Conservation (phyloP, 2,888 invertebrate genomes). For the Andrena chrysosceles region DNA sequence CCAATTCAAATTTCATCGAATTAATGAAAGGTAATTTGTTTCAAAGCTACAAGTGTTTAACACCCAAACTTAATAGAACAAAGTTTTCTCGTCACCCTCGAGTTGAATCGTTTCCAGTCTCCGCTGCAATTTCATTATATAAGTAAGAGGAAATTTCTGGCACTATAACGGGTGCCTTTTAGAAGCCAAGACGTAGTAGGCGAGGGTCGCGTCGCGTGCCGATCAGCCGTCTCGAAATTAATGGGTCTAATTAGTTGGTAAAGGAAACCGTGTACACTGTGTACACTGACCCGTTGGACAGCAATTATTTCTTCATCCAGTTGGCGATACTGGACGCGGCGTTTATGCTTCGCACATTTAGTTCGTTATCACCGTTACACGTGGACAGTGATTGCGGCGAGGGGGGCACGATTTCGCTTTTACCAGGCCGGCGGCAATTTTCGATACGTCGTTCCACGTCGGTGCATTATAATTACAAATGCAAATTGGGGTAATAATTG, state of each 20-base stretch:
- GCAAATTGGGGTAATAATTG: slow-evolving; percentile 48
- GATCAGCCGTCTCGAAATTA: slow-evolving; percentile 40
- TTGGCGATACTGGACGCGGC: neutral
- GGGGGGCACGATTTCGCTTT: slow-evolving; percentile 39
- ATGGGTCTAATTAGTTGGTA: slow-evolving; percentile 54
- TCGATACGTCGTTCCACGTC: slow-evolving; percentile 31
- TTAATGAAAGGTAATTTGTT: no score
- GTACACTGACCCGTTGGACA: slow-evolving; percentile 1
- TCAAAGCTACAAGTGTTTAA: no score
- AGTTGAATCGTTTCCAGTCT: neutral
- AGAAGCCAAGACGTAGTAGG: slow-evolving; percentile 5
- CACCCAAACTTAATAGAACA: neutral
- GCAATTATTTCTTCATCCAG: slow-evolving; percentile 46
- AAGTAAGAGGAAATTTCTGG: neutral
- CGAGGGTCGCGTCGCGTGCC: slow-evolving; percentile 21
- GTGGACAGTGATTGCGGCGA: slow-evolving; percentile 44
- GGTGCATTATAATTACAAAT: slow-evolving; percentile 54
- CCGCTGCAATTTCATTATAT: no score
- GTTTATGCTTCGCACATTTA: slow-evolving; percentile 47
- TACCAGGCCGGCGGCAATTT: slow-evolving; percentile 37
- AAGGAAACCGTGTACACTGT: slow-evolving; percentile 45
- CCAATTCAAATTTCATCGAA: no score
- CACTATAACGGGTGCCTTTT: neutral
- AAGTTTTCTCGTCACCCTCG: neutral
- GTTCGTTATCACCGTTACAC: slow-evolving; percentile 50